These are phyloP conservation scores for Cryptoblepharus egeriae DNA, from an alignment of 2,797 vertebrate species.

Conservation along the genomic window DNA sequence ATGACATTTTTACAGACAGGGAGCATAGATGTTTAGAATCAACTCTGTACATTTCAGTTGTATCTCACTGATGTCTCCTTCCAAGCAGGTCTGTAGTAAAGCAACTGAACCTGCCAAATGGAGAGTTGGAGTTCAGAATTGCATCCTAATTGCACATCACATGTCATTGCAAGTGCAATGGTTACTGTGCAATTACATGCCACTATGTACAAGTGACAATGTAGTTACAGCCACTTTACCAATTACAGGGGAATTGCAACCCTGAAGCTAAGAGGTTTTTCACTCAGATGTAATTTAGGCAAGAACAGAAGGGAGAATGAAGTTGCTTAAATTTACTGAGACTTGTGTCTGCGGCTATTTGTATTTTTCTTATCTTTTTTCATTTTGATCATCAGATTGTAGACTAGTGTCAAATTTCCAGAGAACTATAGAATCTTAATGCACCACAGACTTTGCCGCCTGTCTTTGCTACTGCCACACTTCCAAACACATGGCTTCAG, in stretches of 20 bases:
- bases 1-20: no score
- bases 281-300: constrained; percentile 50
- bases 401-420: constrained; percentile 61
- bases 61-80: neutral
- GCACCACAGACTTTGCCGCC: constrained; percentile 47
- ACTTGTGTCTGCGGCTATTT: neutral
- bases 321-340: constrained; percentile 50
- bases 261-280: constrained; percentile 64
- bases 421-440: constrained; percentile 61
- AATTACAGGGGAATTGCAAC: constrained; percentile 77
- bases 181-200: constrained; percentile 76
- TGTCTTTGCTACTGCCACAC: constrained; percentile 44
- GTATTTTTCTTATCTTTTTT: constrained; percentile 36
- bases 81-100: neutral
- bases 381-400: constrained; percentile 55
- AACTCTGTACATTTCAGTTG: neutral
- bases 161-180: constrained; percentile 65
- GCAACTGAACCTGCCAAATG: constrained; percentile 20
- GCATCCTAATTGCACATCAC: constrained; percentile 63
- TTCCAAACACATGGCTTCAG: constrained; percentile 33
- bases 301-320: rapidly evolving
- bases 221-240: constrained; percentile 77
- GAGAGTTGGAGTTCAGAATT: constrained; percentile 61
- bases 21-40: no score
- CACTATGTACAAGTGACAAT: constrained; percentile 76